Conservation (phyloP, 2,113 vertebrate genomes). For the Forbesichthys papilliferus region DNA sequence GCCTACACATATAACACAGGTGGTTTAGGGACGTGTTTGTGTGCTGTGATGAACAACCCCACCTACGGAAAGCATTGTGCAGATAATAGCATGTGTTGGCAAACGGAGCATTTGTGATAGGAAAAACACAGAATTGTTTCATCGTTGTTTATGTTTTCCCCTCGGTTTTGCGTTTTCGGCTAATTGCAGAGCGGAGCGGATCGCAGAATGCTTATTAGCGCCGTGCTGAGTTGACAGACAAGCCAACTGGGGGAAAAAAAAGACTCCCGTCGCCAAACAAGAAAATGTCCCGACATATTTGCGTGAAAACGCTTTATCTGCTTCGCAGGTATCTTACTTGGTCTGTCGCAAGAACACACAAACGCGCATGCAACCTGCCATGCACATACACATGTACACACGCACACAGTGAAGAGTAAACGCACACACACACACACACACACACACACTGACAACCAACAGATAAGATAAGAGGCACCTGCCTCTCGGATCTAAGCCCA, state of each 20-base stretch:
- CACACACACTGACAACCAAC: conserved; percentile 19
- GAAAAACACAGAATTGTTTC: conserved; percentile 44
- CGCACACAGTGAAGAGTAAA: neutral
- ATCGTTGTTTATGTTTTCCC: conserved; percentile 63
- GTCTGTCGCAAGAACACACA: neutral
- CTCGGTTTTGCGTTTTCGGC: conserved; percentile 43
- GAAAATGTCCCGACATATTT: conserved; percentile 28
- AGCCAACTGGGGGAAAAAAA: conserved; percentile 4
- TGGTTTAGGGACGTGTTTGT: conserved; percentile 53
- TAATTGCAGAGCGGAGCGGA: conserved; percentile 56
- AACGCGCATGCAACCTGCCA: conserved; percentile 1
- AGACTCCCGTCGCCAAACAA: conserved; percentile 26
- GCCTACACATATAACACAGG: conserved; percentile 13
- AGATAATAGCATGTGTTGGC: conserved; percentile 43
- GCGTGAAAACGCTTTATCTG: conserved; percentile 16
- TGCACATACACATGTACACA: neutral
- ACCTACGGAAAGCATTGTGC: neutral
- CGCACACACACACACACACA: neutral
- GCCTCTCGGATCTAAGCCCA: conserved; percentile 52
- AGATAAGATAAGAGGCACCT: conserved; percentile 42
- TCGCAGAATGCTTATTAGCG: conserved; percentile 52
- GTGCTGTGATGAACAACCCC: conserved; percentile 5
- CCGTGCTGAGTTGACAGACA: conserved; percentile 51
- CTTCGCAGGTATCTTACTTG: neutral
- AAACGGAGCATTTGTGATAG: conserved; percentile 33